Percentiles rank a stretch among this genome's conserved stretches.
Evolutionary conservation across 2,113 vertebrate species (phyloP).

Genomic region (Spermophilus dauricus): DNA sequence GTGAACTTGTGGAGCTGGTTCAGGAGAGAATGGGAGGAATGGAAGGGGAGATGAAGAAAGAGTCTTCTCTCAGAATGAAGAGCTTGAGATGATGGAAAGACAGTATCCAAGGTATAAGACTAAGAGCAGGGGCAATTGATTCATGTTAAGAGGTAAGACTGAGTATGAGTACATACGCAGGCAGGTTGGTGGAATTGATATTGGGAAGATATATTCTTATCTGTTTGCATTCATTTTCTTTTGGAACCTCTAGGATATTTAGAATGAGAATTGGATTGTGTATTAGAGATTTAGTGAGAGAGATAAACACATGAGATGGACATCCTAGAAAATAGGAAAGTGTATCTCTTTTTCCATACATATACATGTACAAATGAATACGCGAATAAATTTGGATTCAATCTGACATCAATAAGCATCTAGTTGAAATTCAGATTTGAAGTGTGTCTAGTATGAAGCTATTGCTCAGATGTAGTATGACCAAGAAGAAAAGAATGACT

Average conservation of each 20-base stretch:
- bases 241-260: background rate
- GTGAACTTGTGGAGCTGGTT: no score
- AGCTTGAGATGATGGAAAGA: background rate
- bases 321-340: background rate
- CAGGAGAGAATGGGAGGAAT: no score
- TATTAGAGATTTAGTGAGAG: background rate
- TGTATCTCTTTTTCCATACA: background rate
- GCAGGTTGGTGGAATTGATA: background rate
- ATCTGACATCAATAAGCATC: background rate
- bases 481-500: no score
- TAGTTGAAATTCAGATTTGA: background rate
- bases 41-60: no score
- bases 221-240: background rate
- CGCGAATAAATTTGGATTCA: background rate
- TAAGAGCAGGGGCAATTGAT: background rate
- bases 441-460: background rate
- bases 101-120: background rate
- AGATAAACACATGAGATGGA: background rate
- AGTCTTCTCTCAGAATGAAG: no score
- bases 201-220: background rate
- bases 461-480: background rate
- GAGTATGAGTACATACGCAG: background rate
- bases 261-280: background rate
- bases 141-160: background rate
- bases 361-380: no score